Percentiles rank a stretch among this genome's conserved stretches.
Conservation (phyloP, 2,113 vertebrate genomes). For the Amphiprion ocellaris region DNA sequence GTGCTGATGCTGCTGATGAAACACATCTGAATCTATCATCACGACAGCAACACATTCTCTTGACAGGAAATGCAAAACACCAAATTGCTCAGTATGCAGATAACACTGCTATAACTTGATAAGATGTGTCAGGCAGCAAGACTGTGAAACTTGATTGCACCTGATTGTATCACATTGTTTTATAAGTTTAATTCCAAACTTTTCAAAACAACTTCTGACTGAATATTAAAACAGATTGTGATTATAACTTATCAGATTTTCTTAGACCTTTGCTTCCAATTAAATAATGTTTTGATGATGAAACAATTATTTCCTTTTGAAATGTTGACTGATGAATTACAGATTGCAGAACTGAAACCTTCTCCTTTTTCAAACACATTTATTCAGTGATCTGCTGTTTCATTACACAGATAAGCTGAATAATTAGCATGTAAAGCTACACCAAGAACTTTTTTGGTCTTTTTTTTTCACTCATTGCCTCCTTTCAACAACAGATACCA, state of each 20-base stretch:
- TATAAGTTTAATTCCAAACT: constrained; percentile 8
- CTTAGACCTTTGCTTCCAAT: constrained; percentile 40
- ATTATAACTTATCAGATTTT: background rate
- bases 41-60: background rate
- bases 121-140: background rate
- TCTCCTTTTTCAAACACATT: constrained; percentile 19
- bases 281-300: constrained; percentile 40
- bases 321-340: constrained; percentile 29
- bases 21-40: background rate
- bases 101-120: background rate
- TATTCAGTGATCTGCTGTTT: constrained; percentile 18
- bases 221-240: constrained; percentile 1
- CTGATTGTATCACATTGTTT: constrained; percentile 26
- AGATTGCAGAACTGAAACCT: constrained; percentile 28
- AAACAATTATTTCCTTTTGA: constrained; percentile 50
- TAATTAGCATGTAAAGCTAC: constrained; percentile 50
- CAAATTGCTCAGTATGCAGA: background rate
- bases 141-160: background rate
- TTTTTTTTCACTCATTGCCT: constrained; percentile 6
- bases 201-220: background rate
- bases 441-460: constrained; percentile 4
- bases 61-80: background rate
- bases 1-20: background rate
- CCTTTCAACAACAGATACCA: constrained; percentile 53
- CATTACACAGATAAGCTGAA: constrained; percentile 42